A percentile compares a stretch with the other conserved stretches of the same genome.
These are phyloP conservation scores for Hippolais icterina DNA, from an alignment of 2,113 vertebrate species.

Conservation along the genomic window DNA sequence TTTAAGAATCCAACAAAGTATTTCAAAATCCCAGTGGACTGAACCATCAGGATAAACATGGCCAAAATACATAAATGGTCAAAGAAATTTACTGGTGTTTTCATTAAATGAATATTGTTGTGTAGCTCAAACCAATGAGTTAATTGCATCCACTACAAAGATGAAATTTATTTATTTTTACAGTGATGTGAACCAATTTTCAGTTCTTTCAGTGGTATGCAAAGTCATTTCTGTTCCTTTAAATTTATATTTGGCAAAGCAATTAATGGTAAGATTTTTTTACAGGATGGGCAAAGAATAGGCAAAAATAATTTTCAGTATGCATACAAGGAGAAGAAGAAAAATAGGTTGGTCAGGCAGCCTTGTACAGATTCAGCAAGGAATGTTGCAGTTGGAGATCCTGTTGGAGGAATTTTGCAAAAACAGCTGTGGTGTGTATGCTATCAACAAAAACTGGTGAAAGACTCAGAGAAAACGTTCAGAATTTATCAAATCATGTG, in stretches of 20 bases:
- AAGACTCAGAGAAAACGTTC: not conserved
- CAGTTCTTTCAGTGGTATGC: not conserved
- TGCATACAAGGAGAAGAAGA: not conserved
- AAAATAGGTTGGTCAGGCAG: not conserved
- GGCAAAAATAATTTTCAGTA: not conserved
- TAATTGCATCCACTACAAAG: not conserved
- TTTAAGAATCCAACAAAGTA: not conserved
- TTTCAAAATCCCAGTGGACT: not conserved
- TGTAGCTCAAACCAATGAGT: not conserved
- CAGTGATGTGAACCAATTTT: not conserved
- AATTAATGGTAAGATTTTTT: not conserved
- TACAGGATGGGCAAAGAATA: not conserved
- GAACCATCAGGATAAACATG: not conserved
- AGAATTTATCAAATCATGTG: not conserved
- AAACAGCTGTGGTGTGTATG: fast-evolving
- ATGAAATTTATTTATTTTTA: not conserved
- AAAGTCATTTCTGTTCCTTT: not conserved
- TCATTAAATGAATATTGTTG: not conserved
- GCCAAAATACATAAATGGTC: not conserved
- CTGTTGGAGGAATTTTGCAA: not conserved
- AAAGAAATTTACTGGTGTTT: not conserved
- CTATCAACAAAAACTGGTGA: not conserved
- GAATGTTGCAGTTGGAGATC: not conserved
- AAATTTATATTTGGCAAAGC: not conserved
- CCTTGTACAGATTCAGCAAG: not conserved